Evolutionary conservation across 2,113 vertebrate genomes (phyloP).

Genomic region (Nothoprocta pentlandii): DNA sequence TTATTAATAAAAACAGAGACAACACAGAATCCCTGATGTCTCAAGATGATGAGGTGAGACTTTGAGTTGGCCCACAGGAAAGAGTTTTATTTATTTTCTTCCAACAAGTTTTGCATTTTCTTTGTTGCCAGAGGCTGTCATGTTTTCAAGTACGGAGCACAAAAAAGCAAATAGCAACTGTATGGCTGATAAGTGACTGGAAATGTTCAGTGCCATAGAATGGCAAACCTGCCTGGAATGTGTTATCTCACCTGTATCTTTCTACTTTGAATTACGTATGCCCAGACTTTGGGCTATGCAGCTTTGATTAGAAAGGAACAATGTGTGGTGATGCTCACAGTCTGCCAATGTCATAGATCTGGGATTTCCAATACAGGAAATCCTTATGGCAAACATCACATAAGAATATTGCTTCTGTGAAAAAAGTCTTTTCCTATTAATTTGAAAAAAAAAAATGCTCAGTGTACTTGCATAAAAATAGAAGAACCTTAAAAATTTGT

Average conservation of each 20-base stretch:
- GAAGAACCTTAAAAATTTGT: neutral
- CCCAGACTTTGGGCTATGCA: neutral
- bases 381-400: neutral
- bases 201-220: conserved; percentile 21
- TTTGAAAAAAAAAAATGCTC: neutral
- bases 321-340: neutral
- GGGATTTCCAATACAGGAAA: neutral
- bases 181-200: neutral
- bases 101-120: conserved; percentile 36
- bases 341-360: fast-evolving
- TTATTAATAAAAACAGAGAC: conserved; percentile 60
- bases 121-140: conserved; percentile 48
- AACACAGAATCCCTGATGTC: conserved; percentile 53
- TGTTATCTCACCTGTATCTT: neutral
- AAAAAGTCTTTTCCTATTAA: neutral
- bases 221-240: neutral
- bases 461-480: neutral
- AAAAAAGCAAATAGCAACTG: conserved; percentile 55
- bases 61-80: conserved; percentile 45
- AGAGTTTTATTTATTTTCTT: conserved; percentile 54
- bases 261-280: neutral
- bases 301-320: neutral
- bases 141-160: conserved; percentile 20
- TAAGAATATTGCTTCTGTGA: neutral
- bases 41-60: conserved; percentile 69